Percentiles rank a stretch among this genome's conserved stretches.
These are phyloP conservation scores for Lipophrys pholis DNA, from an alignment of 2,113 vertebrate genomes.

Conservation along the genomic window DNA sequence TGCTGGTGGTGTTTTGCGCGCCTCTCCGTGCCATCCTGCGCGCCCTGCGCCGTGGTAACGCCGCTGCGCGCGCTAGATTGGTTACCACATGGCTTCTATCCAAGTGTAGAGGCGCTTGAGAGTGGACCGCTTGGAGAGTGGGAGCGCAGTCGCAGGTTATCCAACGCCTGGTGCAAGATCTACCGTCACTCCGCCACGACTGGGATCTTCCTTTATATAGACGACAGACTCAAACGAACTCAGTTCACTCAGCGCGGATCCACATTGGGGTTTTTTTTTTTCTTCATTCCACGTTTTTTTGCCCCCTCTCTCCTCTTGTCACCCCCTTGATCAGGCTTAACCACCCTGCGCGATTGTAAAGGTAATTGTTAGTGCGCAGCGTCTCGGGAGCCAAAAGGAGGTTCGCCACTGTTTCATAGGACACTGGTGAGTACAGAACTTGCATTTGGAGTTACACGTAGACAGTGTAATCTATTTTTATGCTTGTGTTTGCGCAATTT, in stretches of 20 bases:
- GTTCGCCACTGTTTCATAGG: slow-evolving; percentile 68
- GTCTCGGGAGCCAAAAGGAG: slow-evolving; percentile 74
- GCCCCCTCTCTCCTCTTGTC: slow-evolving; percentile 50
- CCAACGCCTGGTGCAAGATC: slow-evolving; percentile 72
- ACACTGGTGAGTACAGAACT: slow-evolving; percentile 78
- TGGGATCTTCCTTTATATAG: slow-evolving; percentile 73
- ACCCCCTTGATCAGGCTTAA: slow-evolving; percentile 64
- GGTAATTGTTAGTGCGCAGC: slow-evolving; percentile 71
- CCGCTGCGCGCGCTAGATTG: slow-evolving; percentile 54
- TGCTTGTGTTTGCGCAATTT: too few species aligned
- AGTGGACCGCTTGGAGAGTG: slow-evolving; percentile 75
- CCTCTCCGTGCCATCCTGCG: slow-evolving; percentile 43
- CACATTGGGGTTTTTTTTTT: slow-evolving; percentile 50
- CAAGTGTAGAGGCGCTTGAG: slow-evolving; percentile 82
- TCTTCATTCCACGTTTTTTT: slow-evolving; percentile 21
- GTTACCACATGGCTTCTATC: slow-evolving; percentile 81
- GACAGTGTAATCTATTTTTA: too few species aligned
- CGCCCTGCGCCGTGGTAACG: slow-evolving; percentile 43
- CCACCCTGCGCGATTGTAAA: slow-evolving; percentile 67
- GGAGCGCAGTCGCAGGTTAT: slow-evolving; percentile 84
- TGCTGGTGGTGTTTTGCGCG: background rate
- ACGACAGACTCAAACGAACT: slow-evolving; percentile 52
- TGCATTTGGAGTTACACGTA: background rate
- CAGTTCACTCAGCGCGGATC: slow-evolving; percentile 63
- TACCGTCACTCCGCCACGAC: slow-evolving; percentile 60